Evolutionary conservation across 2,113 vertebrate species (phyloP), one percentile per base, ranked within the genome.

Genomic region (Balaenoptera acutorostrata): DNA sequence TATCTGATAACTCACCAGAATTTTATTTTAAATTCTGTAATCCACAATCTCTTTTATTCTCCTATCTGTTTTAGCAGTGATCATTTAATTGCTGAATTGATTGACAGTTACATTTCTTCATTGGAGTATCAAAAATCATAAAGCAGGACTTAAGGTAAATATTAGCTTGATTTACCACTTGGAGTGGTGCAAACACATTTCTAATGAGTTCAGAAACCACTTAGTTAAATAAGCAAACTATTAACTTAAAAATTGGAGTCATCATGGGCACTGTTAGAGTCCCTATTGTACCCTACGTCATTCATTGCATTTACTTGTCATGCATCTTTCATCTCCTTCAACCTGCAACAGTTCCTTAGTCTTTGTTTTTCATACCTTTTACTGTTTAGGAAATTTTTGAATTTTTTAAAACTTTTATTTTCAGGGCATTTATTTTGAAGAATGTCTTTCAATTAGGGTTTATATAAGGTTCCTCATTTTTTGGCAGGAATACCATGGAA

Each of bases 1-100:
- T 96, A 17, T n/a, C 86, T 95, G 17, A 64, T 96, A 88, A 81
- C 74, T 83, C 27, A 64, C 33, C 83, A 95, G n/a, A 89, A 87
- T 88, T 81, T 81, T 96, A 39, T 78, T 90, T 92, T 66, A 57
- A 46, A 61, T 63, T 66, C 57, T 92, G 6, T 61, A 85, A 46
- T 87, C 29, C 15, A 61, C 18, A 36, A 2, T 39, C 15, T 90
- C 14, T 80, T 59, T 93, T 69, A 80, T 61, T 59, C 61, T 95
- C 39, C 23, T 92, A 3, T 75, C 36, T 78, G 39, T 72, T 77
- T 91, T 90, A 71, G 29, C 20, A 69, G 8, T 95, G 69, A 88
- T 81, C 46, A 6, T 18, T 74, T 84, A 80, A 84, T 89, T 78
- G 68, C 41, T 96, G 49, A 81, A 61, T 77, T 87, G 27, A 84